Base-by-base conservation (phyloP, 2,113 vertebrate species). In the Phoxinus phoxinus region DNA sequence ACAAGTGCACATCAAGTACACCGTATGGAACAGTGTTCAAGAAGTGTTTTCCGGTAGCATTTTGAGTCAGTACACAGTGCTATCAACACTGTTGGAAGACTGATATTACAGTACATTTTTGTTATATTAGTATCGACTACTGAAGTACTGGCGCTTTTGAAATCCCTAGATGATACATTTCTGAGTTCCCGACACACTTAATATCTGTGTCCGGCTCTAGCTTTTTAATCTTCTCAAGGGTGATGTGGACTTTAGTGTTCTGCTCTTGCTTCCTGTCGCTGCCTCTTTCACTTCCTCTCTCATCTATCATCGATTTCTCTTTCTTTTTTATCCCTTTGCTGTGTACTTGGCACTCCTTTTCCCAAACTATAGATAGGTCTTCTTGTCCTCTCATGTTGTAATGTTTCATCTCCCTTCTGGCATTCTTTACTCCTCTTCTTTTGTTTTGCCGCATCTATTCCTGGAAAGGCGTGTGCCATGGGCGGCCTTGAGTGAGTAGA, bases 181-280 rank as follows among this genome's bases (percentile, higher is more conserved):
- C n/a, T 63, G 61, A 65, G 35, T 25, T 51, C 37, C 79, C 46
- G 23, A 73, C 63, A 71, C 46, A 65, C 67, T 53, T 61, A 44
- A 78, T 78, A 44, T 83, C 27, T 15, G 56, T 48, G 37, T n/a
- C 71, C 59, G 17, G 23, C 27, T 48, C 3, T 59, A 7, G 32
- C 37, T 61, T 27, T 69, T 76, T 91, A 81, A 79, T 79, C 37
- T 53, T 41, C 84, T 88, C 19, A 44, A 71, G 77, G 56, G 23
- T 41, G 56, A 25, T 61, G 35, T 79, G 76, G 46, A 77, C 75
- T 77, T 32, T 77, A 32, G 51, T 37, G 13, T 12, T 56, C 69
- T 32, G 23, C 9, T 35, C 17, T 44, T 7, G 41, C 85, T 67
- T 53, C 63, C 13, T 69, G 41, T 1, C 10, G 1, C 48, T 61